phyloP scores from a whole-genome alignment of 2,888 invertebrate species.

The Stenchaetothrips biformis region DNA sequence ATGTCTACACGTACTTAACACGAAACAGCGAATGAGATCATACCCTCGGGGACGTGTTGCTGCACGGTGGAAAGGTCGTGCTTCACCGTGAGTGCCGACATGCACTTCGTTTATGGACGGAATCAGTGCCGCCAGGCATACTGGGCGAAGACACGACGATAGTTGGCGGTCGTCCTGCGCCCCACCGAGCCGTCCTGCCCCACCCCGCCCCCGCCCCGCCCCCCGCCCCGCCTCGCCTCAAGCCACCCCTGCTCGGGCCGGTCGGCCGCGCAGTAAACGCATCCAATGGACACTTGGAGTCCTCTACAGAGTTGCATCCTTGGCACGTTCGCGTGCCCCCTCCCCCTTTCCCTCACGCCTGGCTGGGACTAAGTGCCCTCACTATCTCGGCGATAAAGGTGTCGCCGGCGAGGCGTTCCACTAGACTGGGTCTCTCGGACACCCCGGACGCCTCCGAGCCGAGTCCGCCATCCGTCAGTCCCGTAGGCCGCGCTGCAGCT shows the following conservation, averaged over 20 bases:
- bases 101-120: too few relatives aligned
- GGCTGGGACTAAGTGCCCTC: slow-evolving; percentile 1
- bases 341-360: background rate
- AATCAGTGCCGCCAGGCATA: too few relatives aligned
- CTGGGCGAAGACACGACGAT: too few relatives aligned
- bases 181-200: too few relatives aligned
- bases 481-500: background rate
- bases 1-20: too few relatives aligned
- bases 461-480: background rate
- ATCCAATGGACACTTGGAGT: slow-evolving; percentile 5
- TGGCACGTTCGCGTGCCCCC: slow-evolving; percentile 2
- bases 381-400: slow-evolving; percentile 24
- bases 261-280: slow-evolving; percentile 2
- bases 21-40: too few relatives aligned
- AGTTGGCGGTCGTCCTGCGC: too few relatives aligned
- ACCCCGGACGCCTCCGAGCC: background rate
- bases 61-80: too few relatives aligned
- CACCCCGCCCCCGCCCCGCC: too few relatives aligned
- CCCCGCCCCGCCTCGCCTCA: too few relatives aligned
- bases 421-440: background rate
- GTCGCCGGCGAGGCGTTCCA: background rate
- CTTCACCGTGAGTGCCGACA: too few relatives aligned
- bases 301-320: slow-evolving; percentile 20
- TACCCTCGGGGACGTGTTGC: too few relatives aligned
- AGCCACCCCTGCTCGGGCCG: background rate